Conservation (phyloP, 2,113 vertebrate species). For the Pterocles gutturalis region DNA sequence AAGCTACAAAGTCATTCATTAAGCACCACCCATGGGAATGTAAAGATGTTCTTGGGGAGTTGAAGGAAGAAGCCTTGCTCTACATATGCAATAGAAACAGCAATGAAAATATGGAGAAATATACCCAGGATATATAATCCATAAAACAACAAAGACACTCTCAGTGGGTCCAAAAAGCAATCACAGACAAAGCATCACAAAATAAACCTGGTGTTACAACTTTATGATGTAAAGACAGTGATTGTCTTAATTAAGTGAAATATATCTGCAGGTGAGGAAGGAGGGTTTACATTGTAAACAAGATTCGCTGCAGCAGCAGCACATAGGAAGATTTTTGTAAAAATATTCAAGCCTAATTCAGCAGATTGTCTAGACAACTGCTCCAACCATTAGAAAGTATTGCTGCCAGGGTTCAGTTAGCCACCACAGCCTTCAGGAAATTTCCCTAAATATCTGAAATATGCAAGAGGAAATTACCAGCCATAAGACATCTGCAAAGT, state of each 20-base stretch:
- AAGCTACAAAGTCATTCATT: constrained; percentile 60
- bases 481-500: not conserved
- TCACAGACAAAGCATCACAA: not conserved
- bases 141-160: constrained; percentile 3
- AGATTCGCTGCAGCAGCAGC: not conserved
- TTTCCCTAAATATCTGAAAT: not conserved
- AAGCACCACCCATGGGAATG: constrained; percentile 33
- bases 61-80: not conserved
- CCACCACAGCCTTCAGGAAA: not conserved
- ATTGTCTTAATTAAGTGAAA: not conserved
- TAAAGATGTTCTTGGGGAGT: constrained; percentile 16
- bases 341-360: not conserved
- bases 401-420: not conserved
- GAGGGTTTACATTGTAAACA: not conserved
- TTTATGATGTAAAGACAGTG: not conserved
- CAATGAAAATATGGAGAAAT: constrained; percentile 25
- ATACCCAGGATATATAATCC: not conserved
- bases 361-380: not conserved
- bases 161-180: not conserved
- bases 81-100: not conserved
- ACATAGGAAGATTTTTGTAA: not conserved
- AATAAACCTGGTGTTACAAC: not conserved
- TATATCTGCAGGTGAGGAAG: not conserved
- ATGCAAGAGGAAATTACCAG: not conserved
- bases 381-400: not conserved